Conservation (phyloP, 2,888 invertebrate species). For the Andrena chrysosceles region DNA sequence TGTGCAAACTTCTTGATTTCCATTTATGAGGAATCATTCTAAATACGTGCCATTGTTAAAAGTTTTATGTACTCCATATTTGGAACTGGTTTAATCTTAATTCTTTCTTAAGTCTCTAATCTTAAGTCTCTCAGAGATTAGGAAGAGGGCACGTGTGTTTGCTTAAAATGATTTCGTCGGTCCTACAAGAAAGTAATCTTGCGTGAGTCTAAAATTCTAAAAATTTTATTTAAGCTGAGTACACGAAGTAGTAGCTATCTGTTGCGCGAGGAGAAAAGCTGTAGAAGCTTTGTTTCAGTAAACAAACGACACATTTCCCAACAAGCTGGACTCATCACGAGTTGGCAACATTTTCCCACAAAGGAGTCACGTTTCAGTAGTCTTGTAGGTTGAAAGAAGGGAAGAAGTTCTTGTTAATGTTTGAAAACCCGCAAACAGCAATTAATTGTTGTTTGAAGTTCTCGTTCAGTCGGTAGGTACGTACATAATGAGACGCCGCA, state of each 20-base stretch:
- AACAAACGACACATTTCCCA: conserved; percentile 7
- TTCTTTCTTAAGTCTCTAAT: too few species aligned
- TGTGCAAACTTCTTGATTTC: too few species aligned
- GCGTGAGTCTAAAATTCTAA: too few species aligned
- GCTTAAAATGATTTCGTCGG: too few species aligned
- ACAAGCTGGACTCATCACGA: conserved; percentile 16
- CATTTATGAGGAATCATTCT: too few species aligned
- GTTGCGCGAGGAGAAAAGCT: too few species aligned
- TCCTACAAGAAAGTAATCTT: too few species aligned
- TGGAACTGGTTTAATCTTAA: too few species aligned
- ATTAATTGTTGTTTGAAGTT: conserved; percentile 16
- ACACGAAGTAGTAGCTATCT: too few species aligned
- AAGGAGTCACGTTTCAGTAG: neutral
- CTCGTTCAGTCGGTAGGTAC: neutral
- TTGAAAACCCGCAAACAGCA: neutral
- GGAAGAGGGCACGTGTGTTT: too few species aligned
- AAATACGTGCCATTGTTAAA: neutral
- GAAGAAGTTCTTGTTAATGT: conserved; percentile 1
- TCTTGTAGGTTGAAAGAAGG: neutral
- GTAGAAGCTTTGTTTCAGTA: neutral
- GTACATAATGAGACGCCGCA: neutral
- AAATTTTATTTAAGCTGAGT: too few species aligned
- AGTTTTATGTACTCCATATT: neutral
- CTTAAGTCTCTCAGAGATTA: too few species aligned
- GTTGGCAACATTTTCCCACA: neutral